phyloP scores from a whole-genome alignment of 1,140 invertebrate genomes.

The Drosophila asahinai region DNA sequence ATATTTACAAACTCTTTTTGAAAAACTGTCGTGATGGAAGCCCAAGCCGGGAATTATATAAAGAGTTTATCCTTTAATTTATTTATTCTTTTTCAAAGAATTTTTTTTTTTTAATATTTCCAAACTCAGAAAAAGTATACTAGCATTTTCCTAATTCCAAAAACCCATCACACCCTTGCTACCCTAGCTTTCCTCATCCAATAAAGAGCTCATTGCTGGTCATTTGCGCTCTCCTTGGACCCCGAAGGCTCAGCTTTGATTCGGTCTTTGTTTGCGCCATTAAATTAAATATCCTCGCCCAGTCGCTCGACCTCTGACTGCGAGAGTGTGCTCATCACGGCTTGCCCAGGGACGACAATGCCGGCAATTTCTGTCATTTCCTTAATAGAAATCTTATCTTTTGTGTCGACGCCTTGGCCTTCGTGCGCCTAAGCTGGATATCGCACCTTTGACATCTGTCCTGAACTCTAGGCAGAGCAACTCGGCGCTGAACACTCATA shows the following conservation, averaged over 20 bases:
- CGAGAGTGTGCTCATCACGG: slow-evolving; percentile 8
- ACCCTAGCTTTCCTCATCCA: neutral
- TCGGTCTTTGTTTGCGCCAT: slow-evolving; percentile 74
- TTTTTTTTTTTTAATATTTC: no score
- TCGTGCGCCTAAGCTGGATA: slow-evolving; percentile 71
- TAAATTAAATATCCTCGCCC: slow-evolving; percentile 80
- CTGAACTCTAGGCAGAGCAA: slow-evolving; percentile 5
- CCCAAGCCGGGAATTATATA: no score
- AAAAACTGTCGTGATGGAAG: no score
- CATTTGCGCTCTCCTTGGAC: slow-evolving; percentile 60
- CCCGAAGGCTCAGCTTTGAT: slow-evolving; percentile 47
- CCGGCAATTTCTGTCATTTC: slow-evolving; percentile 78
- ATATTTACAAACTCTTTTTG: no score
- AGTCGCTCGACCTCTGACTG: slow-evolving; percentile 40
- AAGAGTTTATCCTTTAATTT: no score
- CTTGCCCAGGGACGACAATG: slow-evolving; percentile 62
- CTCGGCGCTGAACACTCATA: slow-evolving; percentile 13
- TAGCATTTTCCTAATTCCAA: no score
- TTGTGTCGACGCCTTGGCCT: slow-evolving; percentile 59
- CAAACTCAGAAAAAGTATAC: no score
- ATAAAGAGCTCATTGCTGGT: slow-evolving; percentile 52
- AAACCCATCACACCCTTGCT: neutral
- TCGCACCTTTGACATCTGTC: slow-evolving; percentile 82
- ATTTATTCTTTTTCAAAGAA: no score
- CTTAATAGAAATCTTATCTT: slow-evolving; percentile 84